These are phyloP conservation scores for Microtus pennsylvanicus DNA, from an alignment of 2,113 vertebrate species.

Conservation along the genomic window DNA sequence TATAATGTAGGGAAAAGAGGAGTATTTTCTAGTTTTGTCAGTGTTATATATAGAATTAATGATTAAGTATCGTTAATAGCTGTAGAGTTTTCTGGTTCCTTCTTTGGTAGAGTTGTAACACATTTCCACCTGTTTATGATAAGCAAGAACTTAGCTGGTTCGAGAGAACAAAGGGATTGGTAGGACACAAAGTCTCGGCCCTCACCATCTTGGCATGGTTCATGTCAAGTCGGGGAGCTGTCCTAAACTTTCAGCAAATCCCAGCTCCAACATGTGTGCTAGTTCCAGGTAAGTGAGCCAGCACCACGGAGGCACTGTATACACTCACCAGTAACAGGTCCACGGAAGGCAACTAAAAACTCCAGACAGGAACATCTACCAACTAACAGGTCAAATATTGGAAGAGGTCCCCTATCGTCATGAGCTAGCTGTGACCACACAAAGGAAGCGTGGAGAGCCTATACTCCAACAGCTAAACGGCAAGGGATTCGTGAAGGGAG, in stretches of 20 bases:
- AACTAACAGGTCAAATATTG: background rate
- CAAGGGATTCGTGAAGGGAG: conserved; percentile 42
- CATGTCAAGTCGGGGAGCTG: conserved; percentile 77
- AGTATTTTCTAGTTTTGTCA: background rate
- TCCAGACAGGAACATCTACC: background rate
- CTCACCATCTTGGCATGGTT: background rate
- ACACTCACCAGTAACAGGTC: background rate
- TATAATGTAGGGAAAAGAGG: background rate
- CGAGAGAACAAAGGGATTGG: conserved; percentile 29
- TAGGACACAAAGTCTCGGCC: conserved; percentile 1
- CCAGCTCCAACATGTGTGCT: background rate
- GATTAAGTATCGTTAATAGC: background rate
- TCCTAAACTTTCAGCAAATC: conserved; percentile 84
- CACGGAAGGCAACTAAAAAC: background rate
- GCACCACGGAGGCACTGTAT: background rate
- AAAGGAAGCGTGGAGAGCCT: background rate
- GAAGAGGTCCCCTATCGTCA: background rate
- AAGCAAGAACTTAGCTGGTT: background rate
- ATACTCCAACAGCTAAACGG: conserved; percentile 48
- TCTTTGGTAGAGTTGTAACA: conserved; percentile 46
- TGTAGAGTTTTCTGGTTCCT: conserved; percentile 6
- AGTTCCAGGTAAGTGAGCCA: background rate
- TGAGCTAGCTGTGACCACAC: background rate
- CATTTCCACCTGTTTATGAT: background rate
- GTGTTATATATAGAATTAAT: background rate